Evolutionary conservation across 2,113 vertebrate species (phyloP).

Genomic region (Lamprologus lemairii): DNA sequence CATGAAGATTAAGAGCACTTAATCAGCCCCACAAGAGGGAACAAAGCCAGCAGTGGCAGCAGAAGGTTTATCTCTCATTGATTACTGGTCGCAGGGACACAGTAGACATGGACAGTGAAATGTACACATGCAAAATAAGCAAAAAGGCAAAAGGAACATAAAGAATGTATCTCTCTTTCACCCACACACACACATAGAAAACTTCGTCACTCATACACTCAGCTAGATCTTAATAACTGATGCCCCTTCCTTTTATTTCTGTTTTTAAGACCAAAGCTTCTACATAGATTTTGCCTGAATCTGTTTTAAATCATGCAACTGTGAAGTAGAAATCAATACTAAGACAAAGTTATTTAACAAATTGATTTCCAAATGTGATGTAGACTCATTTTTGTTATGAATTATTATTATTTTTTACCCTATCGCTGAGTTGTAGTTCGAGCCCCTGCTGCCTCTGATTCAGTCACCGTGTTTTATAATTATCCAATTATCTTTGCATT

Average conservation of each 20-base stretch:
- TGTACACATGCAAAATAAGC: not conserved
- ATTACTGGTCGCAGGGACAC: not conserved
- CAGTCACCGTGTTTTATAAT: not conserved
- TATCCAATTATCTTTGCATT: not conserved
- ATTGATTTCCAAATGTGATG: not conserved
- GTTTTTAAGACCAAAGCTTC: not conserved
- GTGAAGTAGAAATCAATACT: not conserved
- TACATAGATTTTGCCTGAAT: not conserved
- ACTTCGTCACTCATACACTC: not conserved
- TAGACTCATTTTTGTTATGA: not conserved
- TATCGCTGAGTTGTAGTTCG: not conserved
- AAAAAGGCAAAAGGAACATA: not conserved
- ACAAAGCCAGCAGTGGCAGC: not conserved
- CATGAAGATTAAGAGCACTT: not conserved
- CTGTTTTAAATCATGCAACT: not conserved
- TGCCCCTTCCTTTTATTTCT: not conserved
- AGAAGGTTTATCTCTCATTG: not conserved
- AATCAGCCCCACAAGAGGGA: not conserved
- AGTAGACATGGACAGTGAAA: not conserved
- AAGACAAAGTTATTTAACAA: not conserved
- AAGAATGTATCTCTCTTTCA: accelerated
- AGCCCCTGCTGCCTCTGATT: not conserved
- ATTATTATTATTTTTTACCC: accelerated
- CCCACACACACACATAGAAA: not conserved
- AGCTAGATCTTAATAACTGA: not conserved